These are phyloP conservation scores for Steatocranus sp. DNA, from an alignment of 2,797 vertebrate species.

Conservation along the genomic window DNA sequence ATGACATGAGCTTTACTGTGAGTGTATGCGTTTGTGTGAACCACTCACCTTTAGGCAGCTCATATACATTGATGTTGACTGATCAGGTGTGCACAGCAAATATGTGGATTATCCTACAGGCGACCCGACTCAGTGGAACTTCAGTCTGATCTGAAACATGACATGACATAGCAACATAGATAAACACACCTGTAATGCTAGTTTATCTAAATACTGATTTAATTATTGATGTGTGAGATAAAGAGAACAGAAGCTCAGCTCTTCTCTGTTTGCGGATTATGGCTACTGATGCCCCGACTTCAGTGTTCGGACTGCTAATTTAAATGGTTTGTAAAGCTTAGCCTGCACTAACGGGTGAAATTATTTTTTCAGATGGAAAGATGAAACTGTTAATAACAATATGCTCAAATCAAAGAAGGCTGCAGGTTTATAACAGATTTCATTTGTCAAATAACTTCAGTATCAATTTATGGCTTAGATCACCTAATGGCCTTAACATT, in stretches of 20 bases:
- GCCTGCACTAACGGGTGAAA: neutral
- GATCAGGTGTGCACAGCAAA: neutral
- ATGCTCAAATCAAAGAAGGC: neutral
- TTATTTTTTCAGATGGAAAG: neutral
- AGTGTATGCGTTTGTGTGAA: neutral
- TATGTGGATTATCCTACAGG: neutral
- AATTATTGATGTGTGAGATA: slow-evolving; percentile 10
- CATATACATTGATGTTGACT: neutral
- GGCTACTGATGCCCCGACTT: neutral
- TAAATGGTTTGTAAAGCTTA: neutral
- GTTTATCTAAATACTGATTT: neutral
- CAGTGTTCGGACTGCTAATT: neutral
- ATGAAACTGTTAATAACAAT: neutral
- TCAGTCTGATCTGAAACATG: slow-evolving; percentile 40
- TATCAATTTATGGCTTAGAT: neutral
- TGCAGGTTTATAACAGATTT: neutral
- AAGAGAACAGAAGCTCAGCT: neutral
- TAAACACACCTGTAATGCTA: neutral
- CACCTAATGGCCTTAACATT: neutral
- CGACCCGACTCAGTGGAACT: slow-evolving; percentile 15
- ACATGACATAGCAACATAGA: neutral
- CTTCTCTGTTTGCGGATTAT: neutral
- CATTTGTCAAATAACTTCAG: neutral
- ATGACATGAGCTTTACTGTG: neutral
- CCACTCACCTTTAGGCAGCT: slow-evolving; percentile 53